Base-by-base conservation (phyloP, 1,140 invertebrate species). In the Prorops nasuta region DNA sequence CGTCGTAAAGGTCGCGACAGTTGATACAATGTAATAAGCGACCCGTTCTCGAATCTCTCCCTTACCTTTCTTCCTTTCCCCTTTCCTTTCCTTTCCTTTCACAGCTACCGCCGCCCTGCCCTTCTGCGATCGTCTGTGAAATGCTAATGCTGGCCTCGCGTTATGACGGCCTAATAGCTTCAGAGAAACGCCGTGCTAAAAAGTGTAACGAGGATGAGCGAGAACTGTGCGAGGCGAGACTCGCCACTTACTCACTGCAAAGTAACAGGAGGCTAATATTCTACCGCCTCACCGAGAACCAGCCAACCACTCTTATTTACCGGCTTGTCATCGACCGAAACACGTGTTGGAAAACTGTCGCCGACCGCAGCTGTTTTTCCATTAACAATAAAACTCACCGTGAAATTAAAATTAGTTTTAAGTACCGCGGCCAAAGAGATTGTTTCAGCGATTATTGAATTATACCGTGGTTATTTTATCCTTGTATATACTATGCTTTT, bases 171-270 rank as follows among this genome's bases (percentile, higher is more conserved):
- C 19, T 51, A 44, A 38, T 37, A 20, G 47, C 24, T 55, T 60
- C 56, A 35, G 14, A 35, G 56, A 60, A 60, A 58, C 46, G 18
- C 39, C 22, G 45, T 38, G 53, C 44, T 61, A 64, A 68, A 66
- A 54, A 58, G 41, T 38, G 54, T 58, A 64, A 68, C 49, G 51
- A 66, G 58, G 28, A 55, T 48, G 22, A 37, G 20, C 32, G 46
- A 49, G 40, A 60, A 39, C 51, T 10, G 40, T 49, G 58, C 57
- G 51, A 55, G 43, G 31, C 20, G n/a, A 28, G 38, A 35, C 44
- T 31, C 20, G 39, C 39, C 38, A 50, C 45, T 45, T 49, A 49
- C 49, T 51, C 19, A 28, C 4, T 4, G 24, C 18, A 18, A 36
- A 24, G 36, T 36, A 51, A 55, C 38, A 22, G 47, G 16, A 36